Conservation (phyloP, 1,140 invertebrate genomes). For the Parasteatoda tepidariorum region DNA sequence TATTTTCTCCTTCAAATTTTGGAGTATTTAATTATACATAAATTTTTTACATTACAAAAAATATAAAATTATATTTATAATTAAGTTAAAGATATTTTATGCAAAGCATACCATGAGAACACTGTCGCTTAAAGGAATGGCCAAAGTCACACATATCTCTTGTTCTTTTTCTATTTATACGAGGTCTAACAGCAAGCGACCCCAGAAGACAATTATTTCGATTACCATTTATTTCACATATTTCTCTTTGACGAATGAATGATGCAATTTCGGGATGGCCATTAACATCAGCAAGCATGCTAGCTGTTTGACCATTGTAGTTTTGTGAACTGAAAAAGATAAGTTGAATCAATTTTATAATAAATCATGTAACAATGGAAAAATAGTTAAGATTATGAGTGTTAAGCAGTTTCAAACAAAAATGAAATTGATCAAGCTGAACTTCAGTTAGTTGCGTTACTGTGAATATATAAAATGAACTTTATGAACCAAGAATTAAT, state of each 20-base stretch:
- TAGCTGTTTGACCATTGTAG: constrained; percentile 34
- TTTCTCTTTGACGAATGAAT: constrained; percentile 12
- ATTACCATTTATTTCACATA: not conserved
- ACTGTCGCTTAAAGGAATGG: not conserved
- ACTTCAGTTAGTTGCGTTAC: too few relatives aligned
- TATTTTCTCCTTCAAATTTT: too few relatives aligned
- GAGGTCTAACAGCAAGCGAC: not conserved
- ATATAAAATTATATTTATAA: too few relatives aligned
- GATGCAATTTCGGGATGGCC: constrained; percentile 4
- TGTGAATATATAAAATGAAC: too few relatives aligned
- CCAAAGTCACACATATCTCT: not conserved
- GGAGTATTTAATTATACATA: too few relatives aligned
- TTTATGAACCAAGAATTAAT: too few relatives aligned
- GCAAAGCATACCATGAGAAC: not conserved
- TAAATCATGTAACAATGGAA: not conserved
- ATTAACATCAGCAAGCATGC: not conserved
- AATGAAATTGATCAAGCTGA: too few relatives aligned
- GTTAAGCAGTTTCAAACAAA: too few relatives aligned
- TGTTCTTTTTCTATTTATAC: constrained; percentile 13
- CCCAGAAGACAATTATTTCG: not conserved
- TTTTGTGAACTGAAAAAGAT: constrained; percentile 11
- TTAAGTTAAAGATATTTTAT: too few relatives aligned
- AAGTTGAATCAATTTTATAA: not conserved
- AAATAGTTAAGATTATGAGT: too few relatives aligned
- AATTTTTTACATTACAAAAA: too few relatives aligned